Percentiles rank a stretch among this genome's conserved stretches.
Conservation (phyloP, 2,113 vertebrate species). For the Sminthopsis crassicaudata region DNA sequence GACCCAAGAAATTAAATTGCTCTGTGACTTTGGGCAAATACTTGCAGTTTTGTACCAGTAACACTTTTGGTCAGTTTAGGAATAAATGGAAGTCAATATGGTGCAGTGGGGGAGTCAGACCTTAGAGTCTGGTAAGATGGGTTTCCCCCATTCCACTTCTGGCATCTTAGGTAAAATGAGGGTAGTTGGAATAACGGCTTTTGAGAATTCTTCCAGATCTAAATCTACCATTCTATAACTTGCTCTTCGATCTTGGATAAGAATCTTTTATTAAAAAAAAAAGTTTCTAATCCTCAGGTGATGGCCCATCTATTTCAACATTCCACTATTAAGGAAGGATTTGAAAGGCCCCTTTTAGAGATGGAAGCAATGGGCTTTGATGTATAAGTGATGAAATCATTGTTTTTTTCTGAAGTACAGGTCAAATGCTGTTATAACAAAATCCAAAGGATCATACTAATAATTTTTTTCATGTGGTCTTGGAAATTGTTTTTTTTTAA, state of each 20-base stretch:
- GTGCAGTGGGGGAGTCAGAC: neutral
- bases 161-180: neutral
- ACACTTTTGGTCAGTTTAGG: neutral
- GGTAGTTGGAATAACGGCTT: neutral
- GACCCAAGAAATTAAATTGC: neutral
- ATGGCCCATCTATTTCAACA: neutral
- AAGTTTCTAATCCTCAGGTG: neutral
- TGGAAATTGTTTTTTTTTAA: neutral
- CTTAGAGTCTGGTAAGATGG: neutral
- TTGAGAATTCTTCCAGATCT: neutral
- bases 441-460: neutral
- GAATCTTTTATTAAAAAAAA: neutral
- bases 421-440: neutral
- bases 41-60: neutral
- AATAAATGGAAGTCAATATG: neutral
- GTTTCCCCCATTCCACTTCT: neutral
- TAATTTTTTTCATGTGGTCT: neutral
- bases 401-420: neutral
- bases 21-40: neutral
- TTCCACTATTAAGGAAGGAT: neutral
- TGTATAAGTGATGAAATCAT: neutral
- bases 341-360: neutral
- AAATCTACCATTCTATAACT: neutral
- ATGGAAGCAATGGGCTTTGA: neutral
- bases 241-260: neutral